A percentile compares a stretch with the other conserved stretches of the same genome.
phyloP scores from a whole-genome alignment of 64 coral and sea anemone species.

The Anthopleura sola region DNA sequence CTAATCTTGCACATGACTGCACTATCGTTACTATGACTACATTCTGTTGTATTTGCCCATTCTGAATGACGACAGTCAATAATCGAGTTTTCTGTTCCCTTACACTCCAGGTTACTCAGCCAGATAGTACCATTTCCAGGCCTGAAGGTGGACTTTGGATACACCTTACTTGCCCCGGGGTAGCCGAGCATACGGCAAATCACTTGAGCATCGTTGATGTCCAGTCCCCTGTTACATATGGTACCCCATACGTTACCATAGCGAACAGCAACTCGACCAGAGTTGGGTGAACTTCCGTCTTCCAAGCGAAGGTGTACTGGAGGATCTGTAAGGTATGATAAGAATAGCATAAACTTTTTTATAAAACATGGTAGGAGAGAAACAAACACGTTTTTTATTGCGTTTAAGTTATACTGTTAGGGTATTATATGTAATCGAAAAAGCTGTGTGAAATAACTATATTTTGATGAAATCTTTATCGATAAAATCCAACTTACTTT shows the following conservation, averaged over 20 bases:
- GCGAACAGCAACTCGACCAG: slow-evolving; percentile 18
- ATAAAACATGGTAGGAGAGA: no score
- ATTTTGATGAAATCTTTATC: no score
- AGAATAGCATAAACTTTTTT: no score
- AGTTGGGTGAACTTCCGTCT: background rate
- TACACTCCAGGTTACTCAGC: background rate
- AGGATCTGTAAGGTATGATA: background rate
- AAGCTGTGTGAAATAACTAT: no score
- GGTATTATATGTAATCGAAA: no score
- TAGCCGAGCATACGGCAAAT: slow-evolving; percentile 11
- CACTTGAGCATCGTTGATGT: slow-evolving; percentile 16
- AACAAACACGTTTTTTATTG: no score
- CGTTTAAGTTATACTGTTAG: no score
- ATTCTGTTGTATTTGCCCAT: background rate
- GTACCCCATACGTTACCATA: slow-evolving; percentile 17
- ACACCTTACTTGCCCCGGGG: background rate
- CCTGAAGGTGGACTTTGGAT: background rate
- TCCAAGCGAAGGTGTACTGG: background rate
- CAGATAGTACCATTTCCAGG: slow-evolving; percentile 25
- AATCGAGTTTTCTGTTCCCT: background rate
- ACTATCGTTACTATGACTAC: background rate
- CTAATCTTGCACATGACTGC: background rate
- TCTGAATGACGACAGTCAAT: background rate
- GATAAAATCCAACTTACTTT: background rate
- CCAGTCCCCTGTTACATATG: slow-evolving; percentile 9